These are phyloP conservation scores for Trissolcus brochymenae DNA, from an alignment of 2,888 invertebrate genomes.

Conservation along the genomic window DNA sequence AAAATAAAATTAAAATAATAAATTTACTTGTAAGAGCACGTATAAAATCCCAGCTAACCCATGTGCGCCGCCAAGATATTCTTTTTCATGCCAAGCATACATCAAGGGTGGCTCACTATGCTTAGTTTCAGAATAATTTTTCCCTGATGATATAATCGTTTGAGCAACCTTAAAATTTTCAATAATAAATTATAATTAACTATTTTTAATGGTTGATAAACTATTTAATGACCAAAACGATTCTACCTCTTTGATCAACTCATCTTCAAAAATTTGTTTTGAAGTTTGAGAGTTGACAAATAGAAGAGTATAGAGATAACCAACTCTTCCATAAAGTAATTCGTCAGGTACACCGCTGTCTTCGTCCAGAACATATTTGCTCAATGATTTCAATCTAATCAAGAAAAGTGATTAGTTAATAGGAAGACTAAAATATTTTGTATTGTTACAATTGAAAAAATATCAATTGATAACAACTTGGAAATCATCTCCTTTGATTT, in stretches of 20 bases:
- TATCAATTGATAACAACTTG: slow-evolving; percentile 76
- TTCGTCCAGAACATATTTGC: slow-evolving; percentile 78
- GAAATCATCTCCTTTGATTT: slow-evolving; percentile 78
- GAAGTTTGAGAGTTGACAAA: slow-evolving; percentile 84
- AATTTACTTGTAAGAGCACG: slow-evolving; percentile 84
- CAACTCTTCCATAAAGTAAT: slow-evolving; percentile 89
- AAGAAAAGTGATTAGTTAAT: slow-evolving; percentile 8
- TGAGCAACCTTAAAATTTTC: slow-evolving; percentile 79
- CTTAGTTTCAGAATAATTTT: slow-evolving; percentile 78
- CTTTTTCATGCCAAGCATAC: slow-evolving; percentile 91
- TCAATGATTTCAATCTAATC: slow-evolving; percentile 79
- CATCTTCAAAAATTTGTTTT: slow-evolving; percentile 79
- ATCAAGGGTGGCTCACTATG: slow-evolving; percentile 82
- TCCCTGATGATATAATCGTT: slow-evolving; percentile 82
- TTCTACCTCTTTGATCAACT: slow-evolving; percentile 76
- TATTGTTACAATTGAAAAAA: background rate
- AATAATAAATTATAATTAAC: background rate
- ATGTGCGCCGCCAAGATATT: slow-evolving; percentile 93
- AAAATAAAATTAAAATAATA: background rate
- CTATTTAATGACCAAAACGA: background rate
- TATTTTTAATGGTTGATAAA: background rate
- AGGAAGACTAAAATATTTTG: background rate
- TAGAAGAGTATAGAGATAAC: slow-evolving; percentile 87
- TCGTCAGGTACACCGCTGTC: slow-evolving; percentile 84
- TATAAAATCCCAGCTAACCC: slow-evolving; percentile 91